A percentile compares a stretch with the other conserved stretches of the same genome.
Evolutionary conservation across 2,113 vertebrate genomes (phyloP).

Genomic region (Rhinopomastus cyanomelas): DNA sequence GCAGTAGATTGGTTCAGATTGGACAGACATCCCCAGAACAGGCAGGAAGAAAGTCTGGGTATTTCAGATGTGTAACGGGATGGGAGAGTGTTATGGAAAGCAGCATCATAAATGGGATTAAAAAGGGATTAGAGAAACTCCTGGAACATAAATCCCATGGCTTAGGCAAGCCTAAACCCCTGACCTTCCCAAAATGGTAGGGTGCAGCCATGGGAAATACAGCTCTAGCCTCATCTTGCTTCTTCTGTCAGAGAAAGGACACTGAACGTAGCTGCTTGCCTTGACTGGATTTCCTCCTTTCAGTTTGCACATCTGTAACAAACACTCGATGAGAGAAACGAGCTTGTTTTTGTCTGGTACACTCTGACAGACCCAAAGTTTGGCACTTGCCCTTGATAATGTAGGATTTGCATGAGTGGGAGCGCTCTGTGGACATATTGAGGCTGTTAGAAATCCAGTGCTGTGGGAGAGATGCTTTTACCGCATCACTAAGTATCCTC

Average conservation of each 20-base stretch:
- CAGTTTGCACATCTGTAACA: neutral
- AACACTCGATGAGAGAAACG: neutral
- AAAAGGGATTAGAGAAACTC: neutral
- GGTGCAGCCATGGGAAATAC: neutral
- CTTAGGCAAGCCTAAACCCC: neutral
- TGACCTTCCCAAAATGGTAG: neutral
- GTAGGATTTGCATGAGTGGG: neutral
- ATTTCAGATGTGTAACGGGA: neutral
- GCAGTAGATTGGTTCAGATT: neutral
- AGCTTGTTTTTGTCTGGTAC: neutral
- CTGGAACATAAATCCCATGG: neutral
- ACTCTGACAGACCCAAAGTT: neutral
- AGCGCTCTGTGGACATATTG: neutral
- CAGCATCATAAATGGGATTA: neutral
- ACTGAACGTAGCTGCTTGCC: neutral
- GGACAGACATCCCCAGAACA: neutral
- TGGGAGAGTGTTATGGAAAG: neutral
- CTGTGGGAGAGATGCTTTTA: neutral
- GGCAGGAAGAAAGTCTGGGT: neutral
- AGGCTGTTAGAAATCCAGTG: neutral
- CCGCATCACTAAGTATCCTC: neutral
- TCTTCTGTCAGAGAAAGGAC: neutral
- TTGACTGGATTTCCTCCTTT: neutral
- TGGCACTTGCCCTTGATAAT: neutral
- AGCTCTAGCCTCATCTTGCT: rapidly evolving